Base-by-base conservation (phyloP, 1,140 invertebrate species). In the Apis laboriosa region DNA sequence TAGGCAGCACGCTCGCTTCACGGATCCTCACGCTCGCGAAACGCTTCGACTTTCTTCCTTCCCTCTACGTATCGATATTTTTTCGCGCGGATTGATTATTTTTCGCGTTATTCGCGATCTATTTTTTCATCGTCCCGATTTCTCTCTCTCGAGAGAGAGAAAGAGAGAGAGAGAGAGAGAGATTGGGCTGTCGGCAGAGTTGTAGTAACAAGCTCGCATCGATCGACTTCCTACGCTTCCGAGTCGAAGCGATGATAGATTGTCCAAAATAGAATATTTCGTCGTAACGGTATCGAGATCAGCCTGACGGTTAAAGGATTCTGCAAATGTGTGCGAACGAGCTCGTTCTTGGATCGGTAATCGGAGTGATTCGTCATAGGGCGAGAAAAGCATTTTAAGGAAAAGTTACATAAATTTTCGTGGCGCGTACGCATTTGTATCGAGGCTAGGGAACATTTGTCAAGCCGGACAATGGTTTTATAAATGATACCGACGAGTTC, bases 401-500 rank as follows among this genome's bases (percentile, higher is more conserved):
- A 78, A 78, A 72, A 66, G 53, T 72, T 64, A 58, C 58, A 77
- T 78, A 61, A 77, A 83, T 78, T 78, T 77, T 58, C 51, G 28
- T 61, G 43, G 55, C 77, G 43, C 53, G 73, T 17, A 67, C 71
- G 72, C 77, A 67, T 80, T 73, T 76, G 72, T 73, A 83, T 75
- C 61, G 61, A 28, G 43, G n/a, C 67, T 43, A 24, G 17, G 61
- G 70, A 74, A 76, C 86, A 87, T 87, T 87, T 87, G 86, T 87
- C 86, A 88, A 71, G 28, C 66, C 24, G 72, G 83, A 88, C 87
- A 89, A 89, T 86, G 77, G 73, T 74, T 68, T 89, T 80, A 86
- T 85, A 89, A 89, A 89, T 84, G 87, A 84, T 76, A 81, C 74
- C 84, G 80, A 88, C 74, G 68, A 87, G 86, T 77, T 77, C 82